phyloP scores from a whole-genome alignment of 2,113 vertebrate species.

The Trinectes maculatus region DNA sequence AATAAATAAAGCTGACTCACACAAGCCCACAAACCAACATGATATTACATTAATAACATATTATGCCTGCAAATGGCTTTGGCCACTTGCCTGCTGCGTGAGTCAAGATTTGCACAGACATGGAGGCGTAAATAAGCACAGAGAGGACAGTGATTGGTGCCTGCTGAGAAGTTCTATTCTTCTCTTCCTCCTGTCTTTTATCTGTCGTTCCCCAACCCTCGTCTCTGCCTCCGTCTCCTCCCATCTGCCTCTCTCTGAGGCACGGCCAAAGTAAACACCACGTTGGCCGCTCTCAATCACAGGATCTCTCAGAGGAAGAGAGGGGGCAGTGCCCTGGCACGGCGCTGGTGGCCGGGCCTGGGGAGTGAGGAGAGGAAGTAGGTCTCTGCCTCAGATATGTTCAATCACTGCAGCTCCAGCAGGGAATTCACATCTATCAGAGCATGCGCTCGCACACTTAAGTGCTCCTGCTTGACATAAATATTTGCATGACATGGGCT shows the following conservation, averaged over 20 bases:
- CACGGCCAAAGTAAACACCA: constrained; percentile 74
- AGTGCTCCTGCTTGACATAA: constrained; percentile 73
- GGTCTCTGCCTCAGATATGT: constrained; percentile 62
- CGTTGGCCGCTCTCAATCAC: constrained; percentile 70
- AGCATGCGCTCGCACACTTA: constrained; percentile 51
- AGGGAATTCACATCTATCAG: constrained; percentile 75
- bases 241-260: constrained; percentile 54
- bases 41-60: constrained; percentile 48
- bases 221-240: constrained; percentile 34
- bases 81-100: constrained; percentile 46
- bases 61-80: constrained; percentile 38
- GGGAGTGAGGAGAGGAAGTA: constrained; percentile 66
- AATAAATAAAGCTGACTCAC: constrained; percentile 55
- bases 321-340: constrained; percentile 69
- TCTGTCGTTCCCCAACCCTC: constrained; percentile 45
- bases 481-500: constrained; percentile 78
- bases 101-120: constrained; percentile 28
- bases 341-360: constrained; percentile 52
- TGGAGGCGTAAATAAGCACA: constrained; percentile 29
- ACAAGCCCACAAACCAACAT: constrained; percentile 49
- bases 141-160: constrained; percentile 28
- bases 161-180: constrained; percentile 45
- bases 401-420: constrained; percentile 59
- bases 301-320: constrained; percentile 80
- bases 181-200: constrained; percentile 42